Evolutionary conservation across 1,140 invertebrate species (phyloP), one percentile per base, ranked within the genome.

Genomic region (Achatina immaculata): DNA sequence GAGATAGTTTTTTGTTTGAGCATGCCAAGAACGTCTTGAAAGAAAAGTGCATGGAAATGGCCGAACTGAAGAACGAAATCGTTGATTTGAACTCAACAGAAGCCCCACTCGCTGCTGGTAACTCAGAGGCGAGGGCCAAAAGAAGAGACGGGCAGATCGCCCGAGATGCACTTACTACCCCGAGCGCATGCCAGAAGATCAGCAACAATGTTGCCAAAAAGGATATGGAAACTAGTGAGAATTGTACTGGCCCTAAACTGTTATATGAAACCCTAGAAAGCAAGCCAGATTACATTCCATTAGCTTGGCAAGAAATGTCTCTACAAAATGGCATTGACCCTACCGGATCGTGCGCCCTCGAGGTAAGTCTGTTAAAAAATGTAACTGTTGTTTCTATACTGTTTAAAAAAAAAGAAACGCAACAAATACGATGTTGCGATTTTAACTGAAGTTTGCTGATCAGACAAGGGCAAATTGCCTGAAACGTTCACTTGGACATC

Each of bases 261-360:
- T 42, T 7, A 28, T 31, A 24, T 42, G 68, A 71, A 40, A 14
- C 19, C 4, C 24, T 40, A 1, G 24, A 7, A 45, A 71, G 34
- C 6, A 71, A 71, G 19, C 14, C 68, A 40, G 68, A 45, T n/a
- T 45, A 19, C 40, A 31, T 71, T 40, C 24, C 42, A 31, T 4
- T 62, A 16, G 58, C 58, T 62, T 62, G 58, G 58, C n/a, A 62
- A 31, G 31, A 62, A 28, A 62, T 62, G 28, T 62, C 58, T 62
- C 31, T 62, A 34, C 58, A 62, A 62, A 62, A 62, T 19, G 58
- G 58, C 58, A 62, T 62, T 16, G 16, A 1, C 21, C n/a, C 16
- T 4, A 31, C 58, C 58, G 21, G n/a, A 4, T 6, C 58, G 3
- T 31, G n/a, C 16, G 2, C 58, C 7, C 16, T 28, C 28, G 0